Conservation (phyloP, 1,140 invertebrate species). For the Drosophila tropicalis region DNA sequence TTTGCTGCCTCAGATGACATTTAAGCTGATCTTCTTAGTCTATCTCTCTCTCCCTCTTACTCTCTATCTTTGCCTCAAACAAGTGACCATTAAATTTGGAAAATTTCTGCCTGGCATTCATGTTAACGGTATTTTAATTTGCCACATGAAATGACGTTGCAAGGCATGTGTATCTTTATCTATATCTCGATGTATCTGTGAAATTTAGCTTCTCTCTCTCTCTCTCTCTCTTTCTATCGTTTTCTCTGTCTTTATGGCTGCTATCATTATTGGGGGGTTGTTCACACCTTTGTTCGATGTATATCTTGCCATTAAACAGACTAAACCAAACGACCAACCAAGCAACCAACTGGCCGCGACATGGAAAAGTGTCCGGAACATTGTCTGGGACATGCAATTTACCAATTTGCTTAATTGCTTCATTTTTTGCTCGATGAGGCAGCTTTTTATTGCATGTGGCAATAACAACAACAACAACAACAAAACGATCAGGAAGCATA, state of each 20-base stretch:
- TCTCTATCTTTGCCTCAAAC: not conserved
- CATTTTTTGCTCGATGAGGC: slow-evolving; percentile 43
- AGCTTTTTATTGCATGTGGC: slow-evolving; percentile 47
- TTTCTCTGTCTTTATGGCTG: not conserved
- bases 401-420: slow-evolving; percentile 74
- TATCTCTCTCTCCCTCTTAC: not conserved
- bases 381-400: slow-evolving; percentile 67
- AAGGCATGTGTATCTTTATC: not conserved
- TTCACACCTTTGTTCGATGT: slow-evolving; percentile 68
- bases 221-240: not conserved
- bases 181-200: not conserved
- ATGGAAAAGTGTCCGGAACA: slow-evolving; percentile 47
- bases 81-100: slow-evolving; percentile 22
- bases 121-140: slow-evolving; percentile 50
- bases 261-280: slow-evolving; percentile 33
- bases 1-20: slow-evolving; percentile 39
- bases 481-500: slow-evolving; percentile 1
- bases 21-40: slow-evolving; percentile 20
- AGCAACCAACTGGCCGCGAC: slow-evolving; percentile 30
- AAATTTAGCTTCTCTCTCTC: not conserved
- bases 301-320: slow-evolving; percentile 51
- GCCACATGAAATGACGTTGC: slow-evolving; percentile 9
- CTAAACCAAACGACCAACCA: slow-evolving; percentile 14
- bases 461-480: slow-evolving; percentile 20
- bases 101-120: slow-evolving; percentile 32